Percentiles rank a stretch among this genome's conserved stretches.
phyloP scores from a whole-genome alignment of 2,888 invertebrate genomes.

The Liopterus haemorrhoidalis region DNA sequence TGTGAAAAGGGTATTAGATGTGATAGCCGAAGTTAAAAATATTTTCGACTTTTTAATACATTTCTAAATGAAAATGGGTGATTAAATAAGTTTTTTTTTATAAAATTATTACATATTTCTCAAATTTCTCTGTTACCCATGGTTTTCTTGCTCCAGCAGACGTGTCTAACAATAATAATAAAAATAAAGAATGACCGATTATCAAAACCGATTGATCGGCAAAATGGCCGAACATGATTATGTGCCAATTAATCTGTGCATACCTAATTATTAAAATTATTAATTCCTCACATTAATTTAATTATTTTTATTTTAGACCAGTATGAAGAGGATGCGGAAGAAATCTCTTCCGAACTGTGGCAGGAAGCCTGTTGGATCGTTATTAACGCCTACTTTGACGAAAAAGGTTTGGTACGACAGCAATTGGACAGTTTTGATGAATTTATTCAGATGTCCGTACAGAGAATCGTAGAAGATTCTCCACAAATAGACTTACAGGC shows the following conservation, averaged over 20 bases:
- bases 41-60: too few relatives aligned
- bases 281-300: not conserved
- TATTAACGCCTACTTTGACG: slow-evolving; percentile 99
- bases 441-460: slow-evolving; percentile 99
- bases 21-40: too few relatives aligned
- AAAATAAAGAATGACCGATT: too few relatives aligned
- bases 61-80: too few relatives aligned
- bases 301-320: slow-evolving; percentile 36
- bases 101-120: too few relatives aligned
- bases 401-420: slow-evolving; percentile 97
- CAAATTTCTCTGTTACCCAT: too few relatives aligned
- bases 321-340: slow-evolving; percentile 83
- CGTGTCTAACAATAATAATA: too few relatives aligned
- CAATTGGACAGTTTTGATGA: slow-evolving; percentile 99
- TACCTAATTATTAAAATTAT: not conserved
- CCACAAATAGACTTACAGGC: slow-evolving; percentile 96
- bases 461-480: slow-evolving; percentile 98
- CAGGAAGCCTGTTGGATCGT: slow-evolving; percentile 99
- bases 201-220: too few relatives aligned
- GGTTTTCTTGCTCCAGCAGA: too few relatives aligned
- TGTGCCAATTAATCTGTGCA: not conserved
- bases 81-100: too few relatives aligned
- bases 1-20: too few relatives aligned
- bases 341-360: slow-evolving; percentile 97
- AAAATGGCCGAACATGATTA: too few relatives aligned